A percentile compares a stretch with the other conserved stretches of the same genome.
These are phyloP conservation scores for Megalops cyprinoides DNA, from an alignment of 2,797 vertebrate species.

Conservation along the genomic window DNA sequence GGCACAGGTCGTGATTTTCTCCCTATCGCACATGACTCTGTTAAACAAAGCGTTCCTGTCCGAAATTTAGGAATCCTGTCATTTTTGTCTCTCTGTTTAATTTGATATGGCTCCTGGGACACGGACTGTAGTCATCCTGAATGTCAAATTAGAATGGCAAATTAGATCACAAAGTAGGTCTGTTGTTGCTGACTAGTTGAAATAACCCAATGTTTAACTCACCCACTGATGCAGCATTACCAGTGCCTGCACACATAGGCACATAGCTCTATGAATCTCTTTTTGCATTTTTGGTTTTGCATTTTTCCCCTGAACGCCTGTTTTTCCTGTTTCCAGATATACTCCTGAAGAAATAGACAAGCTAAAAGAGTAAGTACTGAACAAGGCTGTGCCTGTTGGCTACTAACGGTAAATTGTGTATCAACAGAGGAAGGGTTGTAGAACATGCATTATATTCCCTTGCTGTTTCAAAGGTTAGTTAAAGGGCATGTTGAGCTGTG, in stretches of 20 bases:
- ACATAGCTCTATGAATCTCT: neutral
- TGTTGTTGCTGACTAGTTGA: neutral
- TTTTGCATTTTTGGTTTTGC: neutral
- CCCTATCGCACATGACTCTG: neutral
- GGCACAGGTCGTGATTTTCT: neutral
- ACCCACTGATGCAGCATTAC: neutral
- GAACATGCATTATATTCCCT: no score
- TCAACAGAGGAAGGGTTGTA: no score
- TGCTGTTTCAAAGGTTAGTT: no score
- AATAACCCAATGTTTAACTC: neutral
- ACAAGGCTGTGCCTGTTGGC: neutral
- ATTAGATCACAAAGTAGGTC: neutral
- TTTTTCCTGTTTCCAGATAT: conserved; percentile 74
- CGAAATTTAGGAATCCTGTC: neutral
- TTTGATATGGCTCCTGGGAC: conserved; percentile 12
- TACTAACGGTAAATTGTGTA: neutral
- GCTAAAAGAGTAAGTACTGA: conserved; percentile 88
- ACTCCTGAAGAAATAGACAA: conserved; percentile 94
- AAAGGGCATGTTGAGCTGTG: neutral
- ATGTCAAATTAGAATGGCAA: neutral
- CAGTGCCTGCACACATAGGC: neutral
- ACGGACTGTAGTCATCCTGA: conserved; percentile 6
- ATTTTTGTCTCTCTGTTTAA: conserved; percentile 13
- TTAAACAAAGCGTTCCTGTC: neutral
- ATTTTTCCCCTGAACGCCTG: neutral